Evolutionary conservation across 2,888 invertebrate genomes (phyloP).

Genomic region (Eulithis testata): DNA sequence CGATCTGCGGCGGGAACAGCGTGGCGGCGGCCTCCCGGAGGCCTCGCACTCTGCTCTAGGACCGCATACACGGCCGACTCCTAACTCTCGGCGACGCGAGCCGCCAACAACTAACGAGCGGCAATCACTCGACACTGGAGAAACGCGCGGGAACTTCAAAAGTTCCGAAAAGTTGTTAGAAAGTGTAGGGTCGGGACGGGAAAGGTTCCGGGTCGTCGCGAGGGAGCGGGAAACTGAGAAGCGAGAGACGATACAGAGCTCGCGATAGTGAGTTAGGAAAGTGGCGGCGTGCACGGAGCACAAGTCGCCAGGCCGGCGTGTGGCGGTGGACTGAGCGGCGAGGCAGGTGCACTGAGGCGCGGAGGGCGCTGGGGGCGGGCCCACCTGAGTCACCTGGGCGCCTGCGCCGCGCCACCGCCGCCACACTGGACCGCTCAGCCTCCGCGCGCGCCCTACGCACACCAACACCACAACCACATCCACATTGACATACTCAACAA

Average conservation of each 20-base stretch:
- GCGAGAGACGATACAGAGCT: conserved; percentile 80
- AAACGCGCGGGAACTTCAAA: conserved; percentile 58
- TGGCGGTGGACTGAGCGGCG: conserved; percentile 74
- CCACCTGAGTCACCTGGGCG: conserved; percentile 84
- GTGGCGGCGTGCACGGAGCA: conserved; percentile 82
- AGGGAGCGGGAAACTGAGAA: conserved; percentile 78
- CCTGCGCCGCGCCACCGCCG: conserved; percentile 73
- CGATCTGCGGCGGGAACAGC: conserved; percentile 84
- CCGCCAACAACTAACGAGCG: conserved; percentile 61
- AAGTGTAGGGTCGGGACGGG: conserved; percentile 52
- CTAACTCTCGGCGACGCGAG: conserved; percentile 71
- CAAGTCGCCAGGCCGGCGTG: conserved; percentile 79
- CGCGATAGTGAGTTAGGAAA: conserved; percentile 82
- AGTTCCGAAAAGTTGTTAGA: conserved; percentile 63
- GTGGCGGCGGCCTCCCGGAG: conserved; percentile 84
- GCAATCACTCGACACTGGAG: conserved; percentile 42
- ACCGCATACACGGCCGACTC: conserved; percentile 81
- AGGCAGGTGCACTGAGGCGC: conserved; percentile 78
- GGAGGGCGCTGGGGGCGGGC: conserved; percentile 79
- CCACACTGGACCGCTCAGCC: conserved; percentile 56
- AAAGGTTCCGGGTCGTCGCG: conserved; percentile 62
- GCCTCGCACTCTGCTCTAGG: conserved; percentile 80
- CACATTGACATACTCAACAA: conserved; percentile 36
- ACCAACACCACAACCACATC: conserved; percentile 45
- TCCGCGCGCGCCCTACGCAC: conserved; percentile 55